Conservation (phyloP, 2,113 vertebrate species). For the Syngnathus typhle region DNA sequence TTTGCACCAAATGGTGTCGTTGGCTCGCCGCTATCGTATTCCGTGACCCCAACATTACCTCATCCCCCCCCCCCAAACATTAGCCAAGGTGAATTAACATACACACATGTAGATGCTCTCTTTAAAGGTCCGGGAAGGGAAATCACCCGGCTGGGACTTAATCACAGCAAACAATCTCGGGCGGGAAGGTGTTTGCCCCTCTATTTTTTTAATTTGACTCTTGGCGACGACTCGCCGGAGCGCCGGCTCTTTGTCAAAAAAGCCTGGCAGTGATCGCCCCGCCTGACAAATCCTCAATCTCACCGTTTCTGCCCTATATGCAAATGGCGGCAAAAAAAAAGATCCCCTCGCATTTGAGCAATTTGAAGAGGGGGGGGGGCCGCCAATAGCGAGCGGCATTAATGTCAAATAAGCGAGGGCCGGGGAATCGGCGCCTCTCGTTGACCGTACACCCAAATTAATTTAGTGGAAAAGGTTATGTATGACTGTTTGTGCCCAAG, state of each 20-base stretch:
- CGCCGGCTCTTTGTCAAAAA: slow-evolving; percentile 34
- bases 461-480: slow-evolving; percentile 79
- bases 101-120: slow-evolving; percentile 41
- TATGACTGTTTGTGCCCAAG: slow-evolving; percentile 82
- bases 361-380: slow-evolving; percentile 50
- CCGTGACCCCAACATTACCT: background rate
- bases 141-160: slow-evolving; percentile 59
- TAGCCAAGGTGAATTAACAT: slow-evolving; percentile 65
- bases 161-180: slow-evolving; percentile 62
- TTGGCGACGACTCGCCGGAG: slow-evolving; percentile 65
- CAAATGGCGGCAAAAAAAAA: slow-evolving; percentile 70
- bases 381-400: slow-evolving; percentile 60
- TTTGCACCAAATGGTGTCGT: background rate
- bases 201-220: slow-evolving; percentile 65
- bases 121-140: slow-evolving; percentile 42
- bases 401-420: slow-evolving; percentile 68
- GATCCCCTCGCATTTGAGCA: slow-evolving; percentile 68
- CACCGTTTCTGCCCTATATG: slow-evolving; percentile 72
- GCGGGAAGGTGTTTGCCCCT: slow-evolving; percentile 49
- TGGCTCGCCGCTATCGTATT: background rate
- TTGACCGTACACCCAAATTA: slow-evolving; percentile 75
- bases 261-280: slow-evolving; percentile 38
- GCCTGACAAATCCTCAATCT: slow-evolving; percentile 74
- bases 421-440: slow-evolving; percentile 62
- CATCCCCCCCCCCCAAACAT: slow-evolving; percentile 29